Evolutionary conservation across 2,797 vertebrate species (phyloP).

Genomic region (Arrhamphus sclerolepis): DNA sequence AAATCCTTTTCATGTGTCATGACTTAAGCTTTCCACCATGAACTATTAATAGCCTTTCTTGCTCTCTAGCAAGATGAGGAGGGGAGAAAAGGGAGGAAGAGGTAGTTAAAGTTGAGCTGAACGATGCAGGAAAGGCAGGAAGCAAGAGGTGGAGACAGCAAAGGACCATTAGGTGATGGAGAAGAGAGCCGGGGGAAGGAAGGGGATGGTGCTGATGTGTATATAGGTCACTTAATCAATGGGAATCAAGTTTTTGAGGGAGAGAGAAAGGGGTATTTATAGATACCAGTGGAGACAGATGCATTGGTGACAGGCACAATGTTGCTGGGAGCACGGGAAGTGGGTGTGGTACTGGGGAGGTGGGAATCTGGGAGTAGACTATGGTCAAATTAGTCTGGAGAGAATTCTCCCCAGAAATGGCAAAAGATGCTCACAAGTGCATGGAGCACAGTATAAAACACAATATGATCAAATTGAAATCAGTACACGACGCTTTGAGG

Average conservation of each 20-base stretch:
- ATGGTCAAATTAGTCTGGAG: constrained; percentile 62
- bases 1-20: constrained; percentile 67
- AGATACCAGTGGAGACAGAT: constrained; percentile 75
- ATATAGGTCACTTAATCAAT: constrained; percentile 88
- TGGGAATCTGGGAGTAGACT: constrained; percentile 47
- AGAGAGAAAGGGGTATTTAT: constrained; percentile 78
- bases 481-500: constrained; percentile 57
- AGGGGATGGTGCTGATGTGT: constrained; percentile 73
- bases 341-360: neutral
- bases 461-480: constrained; percentile 71
- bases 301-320: constrained; percentile 73
- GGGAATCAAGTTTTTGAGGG: constrained; percentile 83
- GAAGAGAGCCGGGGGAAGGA: constrained; percentile 42
- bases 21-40: constrained; percentile 65
- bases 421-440: constrained; percentile 50
- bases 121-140: constrained; percentile 46
- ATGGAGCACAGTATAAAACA: constrained; percentile 39
- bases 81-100: constrained; percentile 47
- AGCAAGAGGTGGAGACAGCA: constrained; percentile 61
- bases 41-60: constrained; percentile 78
- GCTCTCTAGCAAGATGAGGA: constrained; percentile 62
- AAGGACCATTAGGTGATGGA: constrained; percentile 61
- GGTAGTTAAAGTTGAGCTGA: constrained; percentile 45
- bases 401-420: constrained; percentile 63
- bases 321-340: constrained; percentile 48